Base-by-base conservation (phyloP, 23 tunicate species). In the Aplidium turbinatum region DNA sequence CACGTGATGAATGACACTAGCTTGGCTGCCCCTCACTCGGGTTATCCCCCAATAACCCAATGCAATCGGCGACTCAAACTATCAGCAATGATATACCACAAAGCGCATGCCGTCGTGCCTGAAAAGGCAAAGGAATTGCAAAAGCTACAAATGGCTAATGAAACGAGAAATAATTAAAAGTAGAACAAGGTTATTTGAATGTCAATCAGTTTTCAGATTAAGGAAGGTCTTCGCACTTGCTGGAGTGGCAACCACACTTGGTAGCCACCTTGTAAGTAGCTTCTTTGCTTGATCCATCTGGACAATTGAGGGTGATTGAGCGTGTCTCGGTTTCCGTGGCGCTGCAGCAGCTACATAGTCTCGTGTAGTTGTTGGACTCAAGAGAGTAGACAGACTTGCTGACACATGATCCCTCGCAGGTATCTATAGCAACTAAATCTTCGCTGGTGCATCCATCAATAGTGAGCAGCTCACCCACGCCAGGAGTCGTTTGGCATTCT, bases 341-440 rank as follows among this genome's bases (percentile, higher is more conserved):
- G 4, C 83, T 64, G 63, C 99, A 94, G 57, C 99, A 94, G 58
- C 94, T 86, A 75, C 99, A 94, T 24, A 60, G 61, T 70, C 62
- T 72, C 11, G 87, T 82, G 67, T 81, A 94, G 70, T 87, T 86
- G 79, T 85, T 85, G 0, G 87, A 46, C 67, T 82, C 95, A 28
- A 86, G 71, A 6, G 99, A 94, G 67, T 69, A 94, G 19, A 70
- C 68, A 0, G 99, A 94, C 33, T 67, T 78, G 57, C 94, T 86
- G 63, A 83, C 84, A 62, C 99, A 94, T 35, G 84, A 48, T 35
- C 99, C 99, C 47, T 82, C 82, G 65, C 99, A 94, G 0, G 86
- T 73, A 11, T 81, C 63, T 11, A 94, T 57, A 3, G 71, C 80
- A 1, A 94, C 83, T 35, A 47, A 28, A 20, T 78, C 79, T 16